phyloP scores from a whole-genome alignment of 2,113 vertebrate genomes.

The Quiscalus mexicanus region DNA sequence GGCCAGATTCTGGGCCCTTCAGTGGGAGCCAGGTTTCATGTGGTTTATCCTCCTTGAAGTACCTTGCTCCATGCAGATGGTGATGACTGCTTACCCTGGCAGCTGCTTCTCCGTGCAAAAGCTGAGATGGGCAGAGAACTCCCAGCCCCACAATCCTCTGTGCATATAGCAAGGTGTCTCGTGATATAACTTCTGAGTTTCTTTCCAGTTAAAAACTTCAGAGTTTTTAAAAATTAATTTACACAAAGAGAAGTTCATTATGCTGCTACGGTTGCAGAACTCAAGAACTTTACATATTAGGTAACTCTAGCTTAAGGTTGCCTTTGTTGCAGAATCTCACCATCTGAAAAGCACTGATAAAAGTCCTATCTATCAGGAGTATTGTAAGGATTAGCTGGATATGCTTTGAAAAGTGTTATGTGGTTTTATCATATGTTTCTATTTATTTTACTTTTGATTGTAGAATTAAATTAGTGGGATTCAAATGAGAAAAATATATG shows the following conservation, averaged over 20 bases:
- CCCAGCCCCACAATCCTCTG: not conserved
- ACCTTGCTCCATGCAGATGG: not conserved
- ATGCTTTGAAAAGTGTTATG: not conserved
- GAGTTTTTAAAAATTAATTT: not conserved
- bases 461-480: not conserved
- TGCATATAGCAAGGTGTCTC: not conserved
- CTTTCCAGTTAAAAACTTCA: not conserved
- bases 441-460: conserved; percentile 30
- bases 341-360: conserved; percentile 43
- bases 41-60: not conserved
- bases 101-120: not conserved
- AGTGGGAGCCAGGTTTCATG: not conserved
- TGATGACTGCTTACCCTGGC: not conserved
- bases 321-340: conserved; percentile 28
- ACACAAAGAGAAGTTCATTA: not conserved
- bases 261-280: not conserved
- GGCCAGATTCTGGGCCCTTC: not conserved
- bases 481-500: not conserved
- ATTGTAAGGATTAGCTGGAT: not conserved
- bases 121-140: not conserved
- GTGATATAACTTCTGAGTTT: not conserved
- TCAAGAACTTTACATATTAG: not conserved
- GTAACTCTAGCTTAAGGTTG: not conserved
- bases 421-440: conserved; percentile 1
- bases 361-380: not conserved